A percentile compares a stretch with the other conserved stretches of the same genome.
These are phyloP conservation scores for Silurus glanis DNA, from an alignment of 2,113 vertebrate species.

Conservation along the genomic window DNA sequence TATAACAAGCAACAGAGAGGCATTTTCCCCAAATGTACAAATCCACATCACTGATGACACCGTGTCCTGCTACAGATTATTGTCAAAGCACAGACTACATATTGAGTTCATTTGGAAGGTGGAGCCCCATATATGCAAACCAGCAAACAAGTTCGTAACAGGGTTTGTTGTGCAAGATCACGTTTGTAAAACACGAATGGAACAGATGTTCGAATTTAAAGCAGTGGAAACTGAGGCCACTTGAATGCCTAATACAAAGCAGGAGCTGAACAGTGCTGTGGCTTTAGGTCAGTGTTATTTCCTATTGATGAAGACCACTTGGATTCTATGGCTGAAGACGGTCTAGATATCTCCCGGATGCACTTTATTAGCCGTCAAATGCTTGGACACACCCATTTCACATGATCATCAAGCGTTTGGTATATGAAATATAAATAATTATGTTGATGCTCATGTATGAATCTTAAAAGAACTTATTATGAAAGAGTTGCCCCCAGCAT, in stretches of 20 bases:
- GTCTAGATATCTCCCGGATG: neutral
- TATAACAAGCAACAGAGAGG: conserved; percentile 6
- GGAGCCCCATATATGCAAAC: conserved; percentile 9
- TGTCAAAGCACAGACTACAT: conserved; percentile 12
- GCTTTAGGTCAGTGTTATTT: conserved; percentile 1
- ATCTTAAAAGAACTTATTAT: neutral
- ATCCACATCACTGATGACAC: neutral
- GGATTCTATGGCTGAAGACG: neutral
- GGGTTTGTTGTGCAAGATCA: conserved; percentile 32
- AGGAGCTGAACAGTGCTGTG: neutral
- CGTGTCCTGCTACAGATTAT: neutral
- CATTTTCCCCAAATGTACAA: neutral
- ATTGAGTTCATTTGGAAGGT: neutral
- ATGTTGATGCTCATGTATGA: neutral
- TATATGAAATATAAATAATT: neutral
- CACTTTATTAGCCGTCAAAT: neutral
- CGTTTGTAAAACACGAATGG: neutral
- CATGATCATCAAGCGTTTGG: neutral
- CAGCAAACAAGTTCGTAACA: neutral
- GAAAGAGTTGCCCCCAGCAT: neutral
- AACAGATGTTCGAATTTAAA: conserved; percentile 8
- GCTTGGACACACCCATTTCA: neutral
- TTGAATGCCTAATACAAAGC: neutral
- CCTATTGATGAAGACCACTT: neutral
- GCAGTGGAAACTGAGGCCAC: neutral